Evolutionary conservation across 2,888 invertebrate genomes (phyloP).

Genomic region (Dryococelus australis): DNA sequence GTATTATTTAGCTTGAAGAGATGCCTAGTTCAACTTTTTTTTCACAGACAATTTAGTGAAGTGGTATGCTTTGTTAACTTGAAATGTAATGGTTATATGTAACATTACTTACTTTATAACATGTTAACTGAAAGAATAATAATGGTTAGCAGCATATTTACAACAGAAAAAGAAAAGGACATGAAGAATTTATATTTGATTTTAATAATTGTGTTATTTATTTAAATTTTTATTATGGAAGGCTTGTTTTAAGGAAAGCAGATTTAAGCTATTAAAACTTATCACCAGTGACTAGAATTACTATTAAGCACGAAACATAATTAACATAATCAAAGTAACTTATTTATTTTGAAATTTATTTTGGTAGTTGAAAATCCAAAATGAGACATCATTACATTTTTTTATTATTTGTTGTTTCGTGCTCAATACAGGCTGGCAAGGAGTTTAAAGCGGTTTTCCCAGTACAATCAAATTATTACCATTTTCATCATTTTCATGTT

Average conservation of each 20-base stretch:
- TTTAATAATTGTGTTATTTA: not conserved
- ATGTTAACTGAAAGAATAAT: not conserved
- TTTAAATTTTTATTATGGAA: not conserved
- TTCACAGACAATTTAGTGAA: not conserved
- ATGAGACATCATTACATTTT: not conserved
- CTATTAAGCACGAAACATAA: conserved; percentile 13
- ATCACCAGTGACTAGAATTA: conserved; percentile 3
- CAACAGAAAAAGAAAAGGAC: not conserved
- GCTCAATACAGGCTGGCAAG: conserved; percentile 24
- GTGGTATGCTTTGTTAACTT: not conserved
- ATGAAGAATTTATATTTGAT: not conserved
- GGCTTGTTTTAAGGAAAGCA: conserved; percentile 17
- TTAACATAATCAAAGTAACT: not conserved
- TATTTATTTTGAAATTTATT: not conserved
- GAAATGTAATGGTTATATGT: not conserved
- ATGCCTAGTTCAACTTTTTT: not conserved
- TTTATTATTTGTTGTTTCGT: conserved; percentile 23
- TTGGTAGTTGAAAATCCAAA: not conserved
- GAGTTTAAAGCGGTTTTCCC: not conserved
- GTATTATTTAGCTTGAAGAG: too few relatives aligned
- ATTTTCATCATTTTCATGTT: conserved; percentile 46
- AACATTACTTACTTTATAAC: not conserved
- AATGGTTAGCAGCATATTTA: not conserved
- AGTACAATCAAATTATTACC: conserved; percentile 28
- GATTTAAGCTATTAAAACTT: conserved; percentile 18